phyloP scores from a whole-genome alignment of 2,113 vertebrate genomes.

The Macaca mulatta region DNA sequence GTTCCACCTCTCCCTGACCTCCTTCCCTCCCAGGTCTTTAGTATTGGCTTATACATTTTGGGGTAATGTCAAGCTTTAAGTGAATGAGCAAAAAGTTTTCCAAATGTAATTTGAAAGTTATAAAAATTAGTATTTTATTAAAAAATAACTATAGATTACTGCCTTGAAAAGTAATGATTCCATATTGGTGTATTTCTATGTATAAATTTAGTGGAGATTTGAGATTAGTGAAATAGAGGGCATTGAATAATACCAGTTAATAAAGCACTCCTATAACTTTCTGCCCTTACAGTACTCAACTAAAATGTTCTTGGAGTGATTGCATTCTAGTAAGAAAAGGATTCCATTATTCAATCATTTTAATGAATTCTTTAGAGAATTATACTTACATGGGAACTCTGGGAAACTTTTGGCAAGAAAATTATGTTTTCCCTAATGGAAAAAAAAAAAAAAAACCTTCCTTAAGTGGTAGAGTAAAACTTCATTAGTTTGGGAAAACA shows the following conservation, averaged over 20 bases:
- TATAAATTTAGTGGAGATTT: neutral
- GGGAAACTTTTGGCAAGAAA: neutral
- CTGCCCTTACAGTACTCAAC: neutral
- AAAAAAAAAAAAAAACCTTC: neutral
- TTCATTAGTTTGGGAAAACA: neutral
- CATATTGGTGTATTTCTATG: neutral
- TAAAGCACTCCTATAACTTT: neutral
- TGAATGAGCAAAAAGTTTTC: neutral
- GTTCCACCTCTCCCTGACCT: rapidly evolving
- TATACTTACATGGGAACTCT: slow-evolving; percentile 12
- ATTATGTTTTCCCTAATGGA: neutral
- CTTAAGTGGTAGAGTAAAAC: neutral
- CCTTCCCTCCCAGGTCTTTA: neutral
- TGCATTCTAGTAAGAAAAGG: neutral
- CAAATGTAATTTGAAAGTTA: slow-evolving; percentile 19
- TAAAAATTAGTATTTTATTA: slow-evolving; percentile 7
- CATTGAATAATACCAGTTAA: neutral
- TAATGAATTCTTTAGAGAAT: slow-evolving; percentile 27
- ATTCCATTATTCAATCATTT: neutral
- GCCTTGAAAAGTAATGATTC: neutral
- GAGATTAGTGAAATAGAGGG: neutral
- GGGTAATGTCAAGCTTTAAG: neutral
- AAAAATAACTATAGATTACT: neutral
- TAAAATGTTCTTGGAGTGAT: slow-evolving; percentile 1
- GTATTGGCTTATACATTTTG: neutral